Conservation (phyloP, 2,113 vertebrate genomes). For the Actenoides hombroni region DNA sequence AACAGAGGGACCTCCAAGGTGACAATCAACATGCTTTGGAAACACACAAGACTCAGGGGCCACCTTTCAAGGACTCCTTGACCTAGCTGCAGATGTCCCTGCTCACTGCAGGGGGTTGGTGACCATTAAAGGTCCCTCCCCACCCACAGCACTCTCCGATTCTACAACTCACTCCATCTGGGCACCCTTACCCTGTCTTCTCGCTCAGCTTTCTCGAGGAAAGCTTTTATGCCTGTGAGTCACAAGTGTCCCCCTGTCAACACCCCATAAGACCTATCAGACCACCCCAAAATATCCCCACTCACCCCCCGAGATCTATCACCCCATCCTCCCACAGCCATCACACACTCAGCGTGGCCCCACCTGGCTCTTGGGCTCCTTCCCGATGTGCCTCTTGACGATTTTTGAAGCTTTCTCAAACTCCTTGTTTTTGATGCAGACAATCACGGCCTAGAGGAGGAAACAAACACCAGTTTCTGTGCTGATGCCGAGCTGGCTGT, state of each 20-base stretch:
- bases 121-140: not conserved
- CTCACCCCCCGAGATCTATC: fast-evolving
- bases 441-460: slow-evolving; percentile 79
- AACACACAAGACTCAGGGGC: fast-evolving
- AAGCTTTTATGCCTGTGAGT: not conserved
- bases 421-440: slow-evolving; percentile 81
- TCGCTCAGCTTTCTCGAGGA: not conserved
- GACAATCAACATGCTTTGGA: fast-evolving
- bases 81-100: not conserved
- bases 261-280: not conserved
- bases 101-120: not conserved
- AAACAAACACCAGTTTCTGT: not conserved
- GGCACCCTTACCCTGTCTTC: too few relatives aligned
- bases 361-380: slow-evolving; percentile 78
- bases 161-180: not conserved
- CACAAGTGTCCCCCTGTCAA: not conserved
- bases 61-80: not conserved
- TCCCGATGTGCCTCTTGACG: slow-evolving; percentile 78
- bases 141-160: too few relatives aligned
- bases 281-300: fast-evolving
- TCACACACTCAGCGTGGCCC: not conserved
- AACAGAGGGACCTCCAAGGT: not conserved
- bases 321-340: not conserved
- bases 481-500: fast-evolving
- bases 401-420: slow-evolving; percentile 84